A percentile compares a stretch with the other conserved stretches of the same genome.
phyloP scores from a whole-genome alignment of 2,888 invertebrate genomes.

The Mythimna impura region DNA sequence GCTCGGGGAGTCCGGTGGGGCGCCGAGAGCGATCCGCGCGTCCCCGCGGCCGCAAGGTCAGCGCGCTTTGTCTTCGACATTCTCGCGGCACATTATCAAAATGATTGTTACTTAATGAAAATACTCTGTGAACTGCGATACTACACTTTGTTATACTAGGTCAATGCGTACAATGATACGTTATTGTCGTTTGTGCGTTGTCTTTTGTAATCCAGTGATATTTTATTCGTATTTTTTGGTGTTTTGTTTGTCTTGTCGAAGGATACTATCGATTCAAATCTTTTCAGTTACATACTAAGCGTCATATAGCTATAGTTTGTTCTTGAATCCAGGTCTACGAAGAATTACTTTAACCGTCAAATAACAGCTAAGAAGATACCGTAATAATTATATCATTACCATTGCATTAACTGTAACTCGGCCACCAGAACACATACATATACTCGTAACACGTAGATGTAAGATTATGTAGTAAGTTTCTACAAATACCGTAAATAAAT shows the following conservation, averaged over 20 bases:
- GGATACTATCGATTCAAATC: background rate
- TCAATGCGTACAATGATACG: constrained; percentile 76
- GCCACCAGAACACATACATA: constrained; percentile 48
- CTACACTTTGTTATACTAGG: constrained; percentile 77
- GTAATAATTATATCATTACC: constrained; percentile 44
- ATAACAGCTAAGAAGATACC: background rate
- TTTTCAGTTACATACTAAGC: background rate
- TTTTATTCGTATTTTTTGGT: constrained; percentile 4
- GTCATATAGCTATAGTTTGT: too few relatives aligned
- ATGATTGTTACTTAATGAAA: constrained; percentile 85
- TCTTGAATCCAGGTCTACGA: background rate
- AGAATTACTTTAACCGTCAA: background rate
- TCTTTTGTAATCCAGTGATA: constrained; percentile 16
- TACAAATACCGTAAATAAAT: constrained; percentile 56
- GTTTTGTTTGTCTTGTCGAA: background rate
- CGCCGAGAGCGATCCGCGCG: constrained; percentile 77
- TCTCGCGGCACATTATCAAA: constrained; percentile 84
- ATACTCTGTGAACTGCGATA: constrained; percentile 82
- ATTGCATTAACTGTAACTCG: constrained; percentile 58
- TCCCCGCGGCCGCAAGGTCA: constrained; percentile 83
- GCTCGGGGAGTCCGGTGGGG: constrained; percentile 83
- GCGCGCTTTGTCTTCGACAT: constrained; percentile 85
- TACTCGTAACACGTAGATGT: constrained; percentile 30
- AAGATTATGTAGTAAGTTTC: constrained; percentile 59
- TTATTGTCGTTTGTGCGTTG: constrained; percentile 67